Base-by-base conservation (phyloP, 2,888 invertebrate genomes). In the Dinocampus coccinellae region DNA sequence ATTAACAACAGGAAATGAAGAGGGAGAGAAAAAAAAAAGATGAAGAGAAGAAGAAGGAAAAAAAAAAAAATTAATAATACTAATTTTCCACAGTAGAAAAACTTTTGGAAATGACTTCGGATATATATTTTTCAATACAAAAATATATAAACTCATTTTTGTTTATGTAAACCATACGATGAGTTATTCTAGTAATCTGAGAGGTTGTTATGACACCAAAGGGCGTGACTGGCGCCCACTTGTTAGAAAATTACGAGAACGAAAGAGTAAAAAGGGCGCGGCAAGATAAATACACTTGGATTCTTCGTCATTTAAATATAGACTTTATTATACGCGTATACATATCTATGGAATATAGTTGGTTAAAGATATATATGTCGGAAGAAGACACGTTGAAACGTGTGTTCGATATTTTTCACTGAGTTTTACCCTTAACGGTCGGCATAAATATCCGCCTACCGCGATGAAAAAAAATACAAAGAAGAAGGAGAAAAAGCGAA, bases 401-500 rank as follows among this genome's bases (percentile, higher is more conserved):
- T 68, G 62, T 72, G 72, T 53, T 60, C 62, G 73, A 75, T 70
- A 75, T 74, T 76, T 76, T 74, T 75, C 73, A 75, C 68, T 70
- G 70, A 69, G 65, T 65, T 60, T 74, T 69, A 42, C 55, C 69
- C 62, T 73, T 76, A 72, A 77, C 73, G 53, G 74, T 60, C 64
- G 65, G 71, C 76, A 77, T 76, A 76, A 77, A 77, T 76, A 77
- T 76, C 72, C 71, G 62, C 57, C 69, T 73, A 74, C 70, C 72
- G 29, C 42, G 39, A 10, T 58, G 13, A 26, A 13, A 33, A 58
- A 26, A n/a, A n/a, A n/a, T n/a, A n/a, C n/a, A n/a, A n/a, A n/a
- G n/a, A n/a, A n/a, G n/a, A n/a, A n/a, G n/a, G n/a, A n/a, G n/a
- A 42, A 67, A 26, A 67, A 29, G 22, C 20, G 13, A 29, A 29